A percentile compares a stretch with the other conserved stretches of the same genome.
Conservation (phyloP, 35 echinoderm and acorn worm genomes). For the Ophiothrix spiculata region DNA sequence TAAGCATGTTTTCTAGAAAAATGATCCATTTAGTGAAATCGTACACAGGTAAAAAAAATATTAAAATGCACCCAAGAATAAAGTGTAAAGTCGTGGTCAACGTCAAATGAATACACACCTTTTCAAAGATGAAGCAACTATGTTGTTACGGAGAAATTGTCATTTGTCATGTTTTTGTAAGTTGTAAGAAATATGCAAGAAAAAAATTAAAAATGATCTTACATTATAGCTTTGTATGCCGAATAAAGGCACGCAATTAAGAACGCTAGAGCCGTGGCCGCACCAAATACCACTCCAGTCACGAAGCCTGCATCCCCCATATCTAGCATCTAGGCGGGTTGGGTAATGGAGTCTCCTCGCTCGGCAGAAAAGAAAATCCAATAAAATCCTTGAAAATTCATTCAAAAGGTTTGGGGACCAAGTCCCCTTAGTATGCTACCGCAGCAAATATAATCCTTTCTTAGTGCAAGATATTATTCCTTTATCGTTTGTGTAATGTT, state of each 20-base stretch:
- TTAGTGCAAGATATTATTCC: not conserved
- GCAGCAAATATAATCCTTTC: not conserved
- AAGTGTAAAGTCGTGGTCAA: too few species aligned
- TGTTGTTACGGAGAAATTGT: too few species aligned
- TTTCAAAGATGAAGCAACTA: too few species aligned
- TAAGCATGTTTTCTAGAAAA: too few species aligned
- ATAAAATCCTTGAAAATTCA: not conserved
- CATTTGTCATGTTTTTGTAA: too few species aligned
- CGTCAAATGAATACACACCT: too few species aligned
- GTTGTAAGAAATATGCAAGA: not conserved
- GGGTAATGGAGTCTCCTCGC: conserved; percentile 18
- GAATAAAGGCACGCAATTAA: conserved; percentile 50
- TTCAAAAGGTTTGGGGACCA: not conserved
- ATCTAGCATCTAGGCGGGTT: not conserved
- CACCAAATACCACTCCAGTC: conserved; percentile 41
- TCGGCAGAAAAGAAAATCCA: not conserved
- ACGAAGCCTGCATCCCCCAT: conserved; percentile 47
- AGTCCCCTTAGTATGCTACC: not conserved
- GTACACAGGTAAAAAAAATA: too few species aligned
- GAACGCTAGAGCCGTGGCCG: conserved; percentile 48
- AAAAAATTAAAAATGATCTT: conserved; percentile 3
- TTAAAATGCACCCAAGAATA: too few species aligned
- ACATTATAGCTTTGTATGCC: conserved; percentile 55
- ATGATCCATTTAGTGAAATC: too few species aligned
- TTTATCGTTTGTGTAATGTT: not conserved